Evolutionary conservation across 1,140 invertebrate species (phyloP).

Genomic region (Heliconius nattereri): DNA sequence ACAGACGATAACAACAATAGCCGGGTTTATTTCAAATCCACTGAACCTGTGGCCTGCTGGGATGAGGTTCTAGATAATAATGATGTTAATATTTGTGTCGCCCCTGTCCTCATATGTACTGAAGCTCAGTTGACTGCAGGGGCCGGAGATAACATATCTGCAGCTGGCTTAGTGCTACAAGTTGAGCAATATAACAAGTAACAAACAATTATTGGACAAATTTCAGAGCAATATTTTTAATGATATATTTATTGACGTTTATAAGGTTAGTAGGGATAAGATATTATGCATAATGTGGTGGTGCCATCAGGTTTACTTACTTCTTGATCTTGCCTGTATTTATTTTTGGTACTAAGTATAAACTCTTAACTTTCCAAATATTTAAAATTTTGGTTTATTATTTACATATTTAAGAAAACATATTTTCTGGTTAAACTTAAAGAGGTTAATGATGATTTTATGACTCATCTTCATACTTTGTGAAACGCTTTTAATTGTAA

Average conservation of each 20-base stretch:
- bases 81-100: conserved; percentile 88
- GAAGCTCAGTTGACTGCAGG: conserved; percentile 91
- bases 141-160: conserved; percentile 94
- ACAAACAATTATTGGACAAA: conserved; percentile 8
- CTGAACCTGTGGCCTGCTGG: conserved; percentile 92
- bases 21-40: conserved; percentile 84
- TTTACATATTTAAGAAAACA: background rate
- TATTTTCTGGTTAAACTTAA: background rate
- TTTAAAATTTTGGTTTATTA: background rate
- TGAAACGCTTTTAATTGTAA: no score
- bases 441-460: background rate
- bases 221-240: conserved; percentile 19
- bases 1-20: conserved; percentile 79
- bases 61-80: conserved; percentile 82
- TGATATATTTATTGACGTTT: background rate
- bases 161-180: conserved; percentile 90
- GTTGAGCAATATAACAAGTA: conserved; percentile 77
- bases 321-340: background rate
- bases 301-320: background rate
- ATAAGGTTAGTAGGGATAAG: background rate
- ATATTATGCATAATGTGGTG: conserved; percentile 5
- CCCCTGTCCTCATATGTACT: conserved; percentile 92
- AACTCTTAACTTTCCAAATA: background rate
- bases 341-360: background rate
- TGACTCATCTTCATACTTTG: no score